These are phyloP conservation scores for Oscheius sp. DNA, from an alignment of 2,888 invertebrate genomes.

Conservation along the genomic window DNA sequence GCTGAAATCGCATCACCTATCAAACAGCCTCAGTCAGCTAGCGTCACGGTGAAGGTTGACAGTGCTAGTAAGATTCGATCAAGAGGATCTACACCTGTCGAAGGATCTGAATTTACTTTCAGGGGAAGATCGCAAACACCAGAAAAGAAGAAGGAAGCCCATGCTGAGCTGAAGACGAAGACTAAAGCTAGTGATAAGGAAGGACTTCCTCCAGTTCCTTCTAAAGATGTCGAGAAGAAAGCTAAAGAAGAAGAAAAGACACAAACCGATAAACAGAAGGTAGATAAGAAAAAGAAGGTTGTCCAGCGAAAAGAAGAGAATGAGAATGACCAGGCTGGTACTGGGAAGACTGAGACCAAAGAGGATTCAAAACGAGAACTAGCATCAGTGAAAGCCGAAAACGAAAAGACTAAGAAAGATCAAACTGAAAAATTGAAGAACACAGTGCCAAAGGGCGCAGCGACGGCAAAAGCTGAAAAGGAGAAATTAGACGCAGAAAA, in stretches of 20 bases:
- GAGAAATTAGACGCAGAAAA: constrained; percentile 14
- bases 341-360: neutral
- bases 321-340: neutral
- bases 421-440: constrained; percentile 18
- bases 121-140: constrained; percentile 47
- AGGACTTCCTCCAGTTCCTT: constrained; percentile 27
- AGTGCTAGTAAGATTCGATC: constrained; percentile 27
- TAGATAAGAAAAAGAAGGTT: constrained; percentile 22
- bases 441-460: neutral
- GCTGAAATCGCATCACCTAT: constrained; percentile 50
- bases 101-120: constrained; percentile 51
- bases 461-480: constrained; percentile 4
- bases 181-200: constrained; percentile 7
- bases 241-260: neutral
- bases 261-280: constrained; percentile 5
- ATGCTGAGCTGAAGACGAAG: constrained; percentile 18
- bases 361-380: constrained; percentile 3
- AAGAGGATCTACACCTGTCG: constrained; percentile 31
- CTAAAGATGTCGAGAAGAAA: constrained; percentile 24
- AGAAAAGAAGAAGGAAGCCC: constrained; percentile 17
- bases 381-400: constrained; percentile 28
- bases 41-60: constrained; percentile 50
- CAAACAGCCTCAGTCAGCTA: constrained; percentile 46
- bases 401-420: constrained; percentile 8
- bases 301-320: constrained; percentile 12